Evolutionary conservation across 2,888 invertebrate species (phyloP).

Genomic region (Entomobrya proxima): DNA sequence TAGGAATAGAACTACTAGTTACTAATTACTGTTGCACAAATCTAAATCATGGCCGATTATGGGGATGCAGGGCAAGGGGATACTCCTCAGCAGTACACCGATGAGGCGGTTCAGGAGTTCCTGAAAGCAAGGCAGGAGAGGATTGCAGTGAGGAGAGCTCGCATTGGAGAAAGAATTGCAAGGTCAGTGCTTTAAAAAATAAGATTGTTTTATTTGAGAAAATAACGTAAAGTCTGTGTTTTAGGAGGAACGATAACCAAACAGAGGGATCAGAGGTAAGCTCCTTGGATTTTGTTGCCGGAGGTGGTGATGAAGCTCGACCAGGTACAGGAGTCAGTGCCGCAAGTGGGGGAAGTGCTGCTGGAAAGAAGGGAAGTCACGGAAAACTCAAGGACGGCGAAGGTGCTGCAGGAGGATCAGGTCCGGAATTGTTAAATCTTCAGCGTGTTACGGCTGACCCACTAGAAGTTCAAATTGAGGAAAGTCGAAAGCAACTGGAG

Average conservation of each 20-base stretch:
- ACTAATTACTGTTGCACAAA: too few species aligned
- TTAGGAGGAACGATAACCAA: constrained; percentile 22
- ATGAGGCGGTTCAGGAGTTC: constrained; percentile 48
- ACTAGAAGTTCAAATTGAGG: constrained; percentile 68
- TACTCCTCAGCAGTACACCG: background rate
- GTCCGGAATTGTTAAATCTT: background rate
- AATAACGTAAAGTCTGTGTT: background rate
- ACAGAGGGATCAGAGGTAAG: constrained; percentile 48
- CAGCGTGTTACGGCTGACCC: background rate
- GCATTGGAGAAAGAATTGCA: constrained; percentile 64
- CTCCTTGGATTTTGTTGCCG: constrained; percentile 47
- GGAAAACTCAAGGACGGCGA: background rate
- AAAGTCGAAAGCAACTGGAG: constrained; percentile 72
- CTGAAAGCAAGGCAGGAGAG: constrained; percentile 49
- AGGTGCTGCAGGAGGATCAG: background rate
- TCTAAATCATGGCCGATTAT: background rate
- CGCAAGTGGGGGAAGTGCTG: background rate
- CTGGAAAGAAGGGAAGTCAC: background rate
- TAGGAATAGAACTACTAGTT: too few species aligned
- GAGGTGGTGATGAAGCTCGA: background rate
- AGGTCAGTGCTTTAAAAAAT: background rate
- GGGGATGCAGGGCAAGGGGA: background rate
- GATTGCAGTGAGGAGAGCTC: constrained; percentile 55
- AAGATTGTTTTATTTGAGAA: background rate
- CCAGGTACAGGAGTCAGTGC: background rate